phyloP scores from a whole-genome alignment of 2,888 invertebrate genomes.

The Megastigmus dorsalis region DNA sequence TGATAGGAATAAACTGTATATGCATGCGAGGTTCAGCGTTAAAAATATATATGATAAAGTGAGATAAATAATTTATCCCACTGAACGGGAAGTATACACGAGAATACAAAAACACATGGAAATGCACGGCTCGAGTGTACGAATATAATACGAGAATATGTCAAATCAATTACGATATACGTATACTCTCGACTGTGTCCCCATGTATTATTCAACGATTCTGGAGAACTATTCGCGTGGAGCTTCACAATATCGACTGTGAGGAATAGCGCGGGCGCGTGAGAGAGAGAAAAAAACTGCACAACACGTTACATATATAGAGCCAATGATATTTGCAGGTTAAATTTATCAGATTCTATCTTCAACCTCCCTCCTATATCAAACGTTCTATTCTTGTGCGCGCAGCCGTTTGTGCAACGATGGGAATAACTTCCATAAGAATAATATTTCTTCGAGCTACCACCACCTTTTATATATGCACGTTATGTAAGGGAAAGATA shows the following conservation, averaged over 20 bases:
- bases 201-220: slow-evolving; percentile 44
- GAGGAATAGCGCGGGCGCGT: too few species aligned
- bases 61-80: slow-evolving; percentile 9
- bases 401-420: background rate
- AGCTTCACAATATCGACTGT: slow-evolving; percentile 3
- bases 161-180: slow-evolving; percentile 46
- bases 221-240: slow-evolving; percentile 16
- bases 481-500: too few species aligned
- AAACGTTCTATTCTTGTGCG: background rate
- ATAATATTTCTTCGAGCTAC: background rate
- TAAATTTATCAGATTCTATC: slow-evolving; percentile 22
- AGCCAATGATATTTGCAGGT: background rate
- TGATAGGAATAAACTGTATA: too few species aligned
- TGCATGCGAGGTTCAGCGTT: too few species aligned
- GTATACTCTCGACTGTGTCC: background rate
- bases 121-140: background rate
- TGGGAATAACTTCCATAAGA: background rate
- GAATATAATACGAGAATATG: slow-evolving; percentile 36
- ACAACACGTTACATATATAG: background rate
- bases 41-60: background rate
- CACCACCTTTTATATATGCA: too few species aligned
- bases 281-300: slow-evolving; percentile 16
- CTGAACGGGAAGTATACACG: background rate
- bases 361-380: background rate
- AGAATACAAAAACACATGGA: background rate